These are phyloP conservation scores for Agrypnia vestita DNA, from an alignment of 1,140 invertebrate species.

Conservation along the genomic window DNA sequence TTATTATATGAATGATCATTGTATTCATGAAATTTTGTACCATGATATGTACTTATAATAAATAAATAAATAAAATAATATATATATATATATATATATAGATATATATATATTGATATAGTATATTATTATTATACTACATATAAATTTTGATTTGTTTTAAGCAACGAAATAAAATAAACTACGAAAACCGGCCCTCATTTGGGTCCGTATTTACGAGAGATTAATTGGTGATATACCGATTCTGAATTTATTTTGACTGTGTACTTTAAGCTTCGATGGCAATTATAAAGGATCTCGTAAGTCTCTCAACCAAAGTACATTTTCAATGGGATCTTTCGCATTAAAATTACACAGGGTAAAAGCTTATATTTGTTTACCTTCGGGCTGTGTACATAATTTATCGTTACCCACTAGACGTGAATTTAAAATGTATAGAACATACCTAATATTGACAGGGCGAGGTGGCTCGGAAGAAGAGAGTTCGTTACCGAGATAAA, in stretches of 20 bases:
- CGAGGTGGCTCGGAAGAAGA: background rate
- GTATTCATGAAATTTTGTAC: too few relatives aligned
- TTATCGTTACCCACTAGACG: constrained; percentile 49
- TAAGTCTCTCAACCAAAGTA: background rate
- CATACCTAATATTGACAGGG: constrained; percentile 16
- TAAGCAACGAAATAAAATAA: too few relatives aligned
- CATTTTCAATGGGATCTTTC: constrained; percentile 15
- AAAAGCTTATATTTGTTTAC: constrained; percentile 58
- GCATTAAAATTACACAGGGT: constrained; percentile 51
- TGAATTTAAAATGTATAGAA: constrained; percentile 39
- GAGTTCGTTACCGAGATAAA: background rate
- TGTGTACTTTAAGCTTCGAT: background rate
- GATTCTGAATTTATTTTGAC: background rate
- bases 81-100: too few relatives aligned
- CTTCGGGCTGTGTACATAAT: constrained; percentile 56
- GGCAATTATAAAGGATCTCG: constrained; percentile 15
- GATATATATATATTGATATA: too few relatives aligned
- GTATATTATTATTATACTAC: too few relatives aligned
- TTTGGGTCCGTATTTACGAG: too few relatives aligned
- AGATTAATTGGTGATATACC: too few relatives aligned
- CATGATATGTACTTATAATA: too few relatives aligned
- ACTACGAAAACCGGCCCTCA: too few relatives aligned
- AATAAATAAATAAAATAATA: too few relatives aligned
- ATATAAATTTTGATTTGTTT: too few relatives aligned
- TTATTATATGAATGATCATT: too few relatives aligned